Conservation (phyloP, 2,797 vertebrate genomes). For the Siniperca obscura region DNA sequence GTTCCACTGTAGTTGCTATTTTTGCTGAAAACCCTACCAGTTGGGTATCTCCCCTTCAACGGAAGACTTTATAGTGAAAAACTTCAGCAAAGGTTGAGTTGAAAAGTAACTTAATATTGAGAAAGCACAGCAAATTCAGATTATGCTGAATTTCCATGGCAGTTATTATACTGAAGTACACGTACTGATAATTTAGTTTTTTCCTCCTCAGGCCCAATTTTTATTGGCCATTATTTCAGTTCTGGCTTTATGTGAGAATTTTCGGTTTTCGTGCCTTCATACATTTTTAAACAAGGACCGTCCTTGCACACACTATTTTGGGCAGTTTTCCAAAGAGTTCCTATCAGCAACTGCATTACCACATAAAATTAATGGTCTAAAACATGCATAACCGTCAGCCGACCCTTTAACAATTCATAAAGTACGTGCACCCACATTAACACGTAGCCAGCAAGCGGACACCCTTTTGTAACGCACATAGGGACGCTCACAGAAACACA, state of each 20-base stretch:
- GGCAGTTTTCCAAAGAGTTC: conserved; percentile 6
- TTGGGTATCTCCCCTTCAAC: not conserved
- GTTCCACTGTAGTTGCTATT: not conserved
- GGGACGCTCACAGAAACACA: not conserved
- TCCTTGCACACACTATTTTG: not conserved
- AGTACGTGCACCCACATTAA: not conserved
- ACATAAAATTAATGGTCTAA: not conserved
- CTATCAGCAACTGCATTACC: not conserved
- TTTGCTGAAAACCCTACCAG: not conserved
- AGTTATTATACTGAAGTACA: not conserved
- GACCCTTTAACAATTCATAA: conserved; percentile 15
- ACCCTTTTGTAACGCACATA: not conserved
- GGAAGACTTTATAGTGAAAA: not conserved
- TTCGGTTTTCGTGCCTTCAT: not conserved
- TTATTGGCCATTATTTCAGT: not conserved
- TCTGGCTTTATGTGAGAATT: not conserved
- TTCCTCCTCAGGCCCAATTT: not conserved
- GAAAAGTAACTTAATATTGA: not conserved
- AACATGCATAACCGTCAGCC: not conserved
- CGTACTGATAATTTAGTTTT: not conserved
- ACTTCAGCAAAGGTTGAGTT: not conserved
- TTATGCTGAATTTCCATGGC: too few species aligned
- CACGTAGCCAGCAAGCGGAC: not conserved
- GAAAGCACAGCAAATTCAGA: not conserved
- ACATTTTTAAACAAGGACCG: not conserved